Percentiles rank a stretch among this genome's conserved stretches.
Conservation (phyloP, 2,113 vertebrate genomes). For the Picathartes gymnocephalus region DNA sequence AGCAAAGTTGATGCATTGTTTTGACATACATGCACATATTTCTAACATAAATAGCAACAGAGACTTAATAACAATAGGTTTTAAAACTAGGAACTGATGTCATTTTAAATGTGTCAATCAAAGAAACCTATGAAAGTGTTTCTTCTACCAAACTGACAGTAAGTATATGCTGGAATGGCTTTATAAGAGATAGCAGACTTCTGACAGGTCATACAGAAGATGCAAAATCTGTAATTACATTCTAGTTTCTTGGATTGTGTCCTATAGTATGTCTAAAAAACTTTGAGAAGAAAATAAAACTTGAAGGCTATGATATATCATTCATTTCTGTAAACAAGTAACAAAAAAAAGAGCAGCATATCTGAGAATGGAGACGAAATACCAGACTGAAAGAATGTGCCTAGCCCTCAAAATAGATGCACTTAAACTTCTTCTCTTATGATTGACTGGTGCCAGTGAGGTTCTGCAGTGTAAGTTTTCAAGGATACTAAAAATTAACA, state of each 20-base stretch:
- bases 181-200: conserved; percentile 70
- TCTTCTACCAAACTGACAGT: conserved; percentile 75
- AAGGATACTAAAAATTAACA: conserved; percentile 54
- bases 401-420: conserved; percentile 31
- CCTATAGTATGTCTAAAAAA: conserved; percentile 58
- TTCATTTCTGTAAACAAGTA: conserved; percentile 23
- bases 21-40: conserved; percentile 78
- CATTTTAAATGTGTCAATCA: conserved; percentile 81
- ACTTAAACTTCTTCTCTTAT: conserved; percentile 62
- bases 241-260: conserved; percentile 60
- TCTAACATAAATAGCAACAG: conserved; percentile 86
- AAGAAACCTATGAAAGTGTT: conserved; percentile 70
- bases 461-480: conserved; percentile 46
- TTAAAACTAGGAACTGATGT: conserved; percentile 78
- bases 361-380: conserved; percentile 21
- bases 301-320: conserved; percentile 37
- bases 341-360: neutral
- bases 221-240: conserved; percentile 73
- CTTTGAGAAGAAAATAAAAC: conserved; percentile 63
- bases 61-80: conserved; percentile 82
- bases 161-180: conserved; percentile 76
- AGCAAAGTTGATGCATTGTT: conserved; percentile 80
- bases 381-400: conserved; percentile 35
- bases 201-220: conserved; percentile 75
- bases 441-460: conserved; percentile 50